A percentile compares a stretch with the other conserved stretches of the same genome.
These are phyloP conservation scores for Acromyrmex echinatior DNA, from an alignment of 1,140 invertebrate genomes.

Conservation along the genomic window DNA sequence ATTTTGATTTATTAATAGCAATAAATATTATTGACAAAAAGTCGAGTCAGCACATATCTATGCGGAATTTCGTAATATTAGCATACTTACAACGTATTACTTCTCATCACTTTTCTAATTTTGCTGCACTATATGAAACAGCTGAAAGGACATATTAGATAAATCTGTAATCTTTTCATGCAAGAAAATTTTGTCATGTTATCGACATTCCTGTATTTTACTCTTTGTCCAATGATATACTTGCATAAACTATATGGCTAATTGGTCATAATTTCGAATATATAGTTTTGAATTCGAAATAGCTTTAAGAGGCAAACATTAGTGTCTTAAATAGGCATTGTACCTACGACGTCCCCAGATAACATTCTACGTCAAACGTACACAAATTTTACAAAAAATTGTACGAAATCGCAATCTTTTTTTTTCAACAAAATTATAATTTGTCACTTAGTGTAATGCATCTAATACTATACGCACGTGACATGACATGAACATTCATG, in stretches of 20 bases:
- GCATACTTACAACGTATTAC: conserved; percentile 30
- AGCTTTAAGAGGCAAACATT: conserved; percentile 36
- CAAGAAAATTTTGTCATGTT: conserved; percentile 12
- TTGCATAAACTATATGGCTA: not conserved
- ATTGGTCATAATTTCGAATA: not conserved
- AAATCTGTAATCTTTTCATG: not conserved
- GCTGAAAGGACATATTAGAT: not conserved
- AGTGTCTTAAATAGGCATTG: conserved; percentile 42
- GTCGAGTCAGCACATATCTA: conserved; percentile 76
- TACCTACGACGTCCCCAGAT: conserved; percentile 26
- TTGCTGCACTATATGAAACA: not conserved
- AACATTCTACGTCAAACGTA: conserved; percentile 29
- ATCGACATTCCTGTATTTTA: not conserved
- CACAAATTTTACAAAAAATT: conserved; percentile 3
- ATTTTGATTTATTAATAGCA: conserved; percentile 61
- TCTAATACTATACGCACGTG: conserved; percentile 33
- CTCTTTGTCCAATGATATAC: not conserved
- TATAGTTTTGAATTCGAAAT: conserved; percentile 35
- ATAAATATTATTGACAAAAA: conserved; percentile 55
- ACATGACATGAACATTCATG: conserved; percentile 37
- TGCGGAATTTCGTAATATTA: conserved; percentile 45
- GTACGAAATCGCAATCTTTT: not conserved
- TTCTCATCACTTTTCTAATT: not conserved
- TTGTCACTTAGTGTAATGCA: conserved; percentile 13
- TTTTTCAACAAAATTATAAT: not conserved